Base-by-base conservation (phyloP, 2,888 invertebrate species). In the Sphecodes monilicornis region DNA sequence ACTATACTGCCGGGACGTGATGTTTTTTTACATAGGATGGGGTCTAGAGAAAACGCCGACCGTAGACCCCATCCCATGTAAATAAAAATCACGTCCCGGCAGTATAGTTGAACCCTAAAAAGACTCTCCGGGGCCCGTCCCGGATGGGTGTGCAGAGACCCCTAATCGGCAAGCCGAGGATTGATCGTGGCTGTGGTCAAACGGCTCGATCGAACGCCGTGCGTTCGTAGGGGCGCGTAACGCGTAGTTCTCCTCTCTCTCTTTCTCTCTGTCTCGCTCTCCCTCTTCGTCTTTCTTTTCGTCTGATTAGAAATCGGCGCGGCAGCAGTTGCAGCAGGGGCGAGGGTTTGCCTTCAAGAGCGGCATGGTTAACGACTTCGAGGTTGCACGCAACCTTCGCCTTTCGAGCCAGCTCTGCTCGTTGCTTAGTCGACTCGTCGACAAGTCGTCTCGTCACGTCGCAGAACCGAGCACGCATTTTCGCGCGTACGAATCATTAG, bases 341-440 rank as follows among this genome's bases (percentile, higher is more conserved):
- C 78, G 80, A 82, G 81, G 78, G 85, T 68, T 70, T 22, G 83
- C 82, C 84, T 86, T 87, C 80, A 82, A 85, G 84, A 80, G 29
- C 66, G 57, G 86, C 82, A 82, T 64, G 87, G 87, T 87, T 90
- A 88, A 88, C 87, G 88, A 90, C 87, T 88, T 88, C 83, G 73
- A n/a, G 60, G 78, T 57, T 46, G 83, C 90, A 88, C 90, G 87
- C 90, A 79, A 90, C 83, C 26, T 74, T 88, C 69, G 78, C 80
- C 80, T 80, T 57, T 76, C 41, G 43, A 50, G 41, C 29, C 39
- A 11, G 50, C 16, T 36, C 64, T 43, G 32, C 60, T 39, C 54
- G 64, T 64, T 46, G 22, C 60, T 13, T 39, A 29, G 29, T 78
- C 26, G n/a, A 18, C 16, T 46, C 70, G 43, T 10, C 70, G 43